Evolutionary conservation across 2,797 vertebrate species (phyloP).

Genomic region (Lophotriccus pileatus): DNA sequence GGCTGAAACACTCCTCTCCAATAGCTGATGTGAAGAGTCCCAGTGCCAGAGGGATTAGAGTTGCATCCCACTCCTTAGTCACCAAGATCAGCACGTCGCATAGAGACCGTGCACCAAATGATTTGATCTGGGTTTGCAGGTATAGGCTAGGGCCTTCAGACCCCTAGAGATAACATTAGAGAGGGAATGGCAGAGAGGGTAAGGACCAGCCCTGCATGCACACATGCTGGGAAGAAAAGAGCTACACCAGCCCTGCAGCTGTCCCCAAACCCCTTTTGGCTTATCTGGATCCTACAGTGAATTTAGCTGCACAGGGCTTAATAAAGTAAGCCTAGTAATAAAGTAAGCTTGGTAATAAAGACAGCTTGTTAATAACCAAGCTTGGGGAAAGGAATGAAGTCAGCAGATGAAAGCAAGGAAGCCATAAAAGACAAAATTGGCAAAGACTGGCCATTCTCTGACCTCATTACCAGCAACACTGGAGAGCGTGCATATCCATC

Average conservation of each 20-base stretch:
- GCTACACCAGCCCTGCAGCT: neutral
- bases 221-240: rapidly evolving
- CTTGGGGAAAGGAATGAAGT: neutral
- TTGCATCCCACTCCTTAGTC: neutral
- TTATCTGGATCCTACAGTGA: neutral
- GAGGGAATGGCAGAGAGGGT: neutral
- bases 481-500: neutral
- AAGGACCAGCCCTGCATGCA: neutral
- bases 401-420: neutral
- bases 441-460: neutral
- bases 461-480: neutral
- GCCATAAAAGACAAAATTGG: constrained; percentile 21
- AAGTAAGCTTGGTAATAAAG: neutral
- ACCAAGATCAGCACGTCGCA: neutral
- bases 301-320: neutral
- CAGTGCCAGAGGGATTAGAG: neutral
- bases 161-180: neutral
- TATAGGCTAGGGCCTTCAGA: neutral
- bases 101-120: rapidly evolving
- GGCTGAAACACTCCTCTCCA: neutral
- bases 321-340: neutral
- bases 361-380: neutral
- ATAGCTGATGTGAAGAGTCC: neutral
- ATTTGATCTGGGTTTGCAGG: neutral
- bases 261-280: neutral